phyloP scores from a whole-genome alignment of 2,797 vertebrate species.

The Polyboroides typus region DNA sequence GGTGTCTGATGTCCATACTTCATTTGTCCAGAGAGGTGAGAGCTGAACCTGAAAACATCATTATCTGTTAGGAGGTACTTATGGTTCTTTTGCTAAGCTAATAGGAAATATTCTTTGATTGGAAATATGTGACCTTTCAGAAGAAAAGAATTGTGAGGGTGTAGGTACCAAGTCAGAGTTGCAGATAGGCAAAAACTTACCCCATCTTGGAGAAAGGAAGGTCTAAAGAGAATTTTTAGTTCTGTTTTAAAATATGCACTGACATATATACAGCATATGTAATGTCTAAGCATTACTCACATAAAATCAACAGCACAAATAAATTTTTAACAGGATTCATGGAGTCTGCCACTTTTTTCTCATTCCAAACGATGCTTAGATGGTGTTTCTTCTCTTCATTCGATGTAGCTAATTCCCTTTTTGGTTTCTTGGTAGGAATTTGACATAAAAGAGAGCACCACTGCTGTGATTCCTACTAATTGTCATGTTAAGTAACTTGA shows the following conservation, averaged over 20 bases:
- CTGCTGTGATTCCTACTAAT: conserved; percentile 23
- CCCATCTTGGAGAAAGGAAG: neutral
- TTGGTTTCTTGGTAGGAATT: neutral
- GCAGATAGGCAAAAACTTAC: neutral
- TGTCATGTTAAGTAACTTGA: conserved; percentile 42
- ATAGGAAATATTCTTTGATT: neutral
- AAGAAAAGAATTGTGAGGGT: neutral
- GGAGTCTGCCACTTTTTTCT: neutral
- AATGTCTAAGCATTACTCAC: neutral
- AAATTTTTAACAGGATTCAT: neutral
- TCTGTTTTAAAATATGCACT: neutral
- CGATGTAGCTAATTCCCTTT: neutral
- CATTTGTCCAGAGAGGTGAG: neutral
- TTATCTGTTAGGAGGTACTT: neutral
- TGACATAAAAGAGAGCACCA: neutral
- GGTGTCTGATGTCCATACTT: neutral
- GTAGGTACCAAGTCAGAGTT: neutral
- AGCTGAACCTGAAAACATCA: neutral
- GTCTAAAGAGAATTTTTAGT: neutral
- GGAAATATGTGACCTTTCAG: neutral
- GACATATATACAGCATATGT: neutral
- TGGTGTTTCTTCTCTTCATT: neutral
- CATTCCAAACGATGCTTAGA: neutral
- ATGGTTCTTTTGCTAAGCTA: neutral
- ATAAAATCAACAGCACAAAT: neutral